These are phyloP conservation scores for Agrotis segetum DNA, from an alignment of 2,888 invertebrate species.

Conservation along the genomic window DNA sequence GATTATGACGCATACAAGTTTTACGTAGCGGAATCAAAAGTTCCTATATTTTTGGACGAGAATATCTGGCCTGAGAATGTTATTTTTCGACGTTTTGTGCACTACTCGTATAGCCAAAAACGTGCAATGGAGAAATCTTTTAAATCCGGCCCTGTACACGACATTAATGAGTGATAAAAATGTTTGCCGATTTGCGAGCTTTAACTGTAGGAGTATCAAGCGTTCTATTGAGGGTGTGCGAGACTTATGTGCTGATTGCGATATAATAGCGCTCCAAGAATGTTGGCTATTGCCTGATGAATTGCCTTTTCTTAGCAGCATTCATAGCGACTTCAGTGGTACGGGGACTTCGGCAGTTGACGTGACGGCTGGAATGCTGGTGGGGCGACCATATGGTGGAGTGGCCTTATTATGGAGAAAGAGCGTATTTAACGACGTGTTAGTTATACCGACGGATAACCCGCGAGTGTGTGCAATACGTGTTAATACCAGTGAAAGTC, in stretches of 20 bases:
- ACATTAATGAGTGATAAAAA: not conserved
- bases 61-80: too few relatives aligned
- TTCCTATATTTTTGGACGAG: too few relatives aligned
- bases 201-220: constrained; percentile 8
- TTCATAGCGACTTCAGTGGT: not conserved
- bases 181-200: constrained; percentile 5
- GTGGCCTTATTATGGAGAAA: too few relatives aligned
- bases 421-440: too few relatives aligned
- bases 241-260: not conserved
- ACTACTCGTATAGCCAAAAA: not conserved
- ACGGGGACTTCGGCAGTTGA: not conserved
- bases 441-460: too few relatives aligned
- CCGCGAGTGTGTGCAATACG: too few relatives aligned
- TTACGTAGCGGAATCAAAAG: not conserved
- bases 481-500: not conserved
- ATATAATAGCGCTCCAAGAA: constrained; percentile 2
- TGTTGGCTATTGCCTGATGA: not conserved
- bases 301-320: not conserved
- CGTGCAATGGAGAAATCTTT: constrained; percentile 3
- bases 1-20: constrained; percentile 5
- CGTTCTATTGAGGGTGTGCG: not conserved
- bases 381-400: too few relatives aligned
- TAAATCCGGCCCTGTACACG: constrained; percentile 7
- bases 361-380: not conserved
- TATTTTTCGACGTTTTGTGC: too few relatives aligned